phyloP scores from a whole-genome alignment of 1,140 invertebrate genomes.

The Brachystomella parvula region DNA sequence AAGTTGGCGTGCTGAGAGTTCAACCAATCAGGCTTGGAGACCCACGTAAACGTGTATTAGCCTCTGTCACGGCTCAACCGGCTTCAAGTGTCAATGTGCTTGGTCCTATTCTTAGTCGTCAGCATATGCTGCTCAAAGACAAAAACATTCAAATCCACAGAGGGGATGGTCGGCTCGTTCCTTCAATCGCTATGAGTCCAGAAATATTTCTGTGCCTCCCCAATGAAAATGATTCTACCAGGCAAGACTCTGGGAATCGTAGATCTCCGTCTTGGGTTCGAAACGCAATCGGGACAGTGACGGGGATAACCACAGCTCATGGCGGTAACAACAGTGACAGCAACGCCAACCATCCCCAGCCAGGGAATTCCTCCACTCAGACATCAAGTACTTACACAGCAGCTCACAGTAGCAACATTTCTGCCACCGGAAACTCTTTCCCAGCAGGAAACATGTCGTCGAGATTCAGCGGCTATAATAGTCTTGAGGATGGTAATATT shows the following conservation, averaged over 20 bases:
- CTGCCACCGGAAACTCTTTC: background rate
- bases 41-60: background rate
- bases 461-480: no score
- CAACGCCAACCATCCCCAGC: background rate
- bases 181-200: slow-evolving; percentile 18
- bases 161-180: slow-evolving; percentile 33
- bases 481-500: background rate
- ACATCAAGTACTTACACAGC: background rate
- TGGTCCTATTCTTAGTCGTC: slow-evolving; percentile 29
- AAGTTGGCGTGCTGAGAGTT: slow-evolving; percentile 38
- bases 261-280: background rate
- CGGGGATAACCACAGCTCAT: background rate
- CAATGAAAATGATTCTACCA: slow-evolving; percentile 6
- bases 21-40: slow-evolving; percentile 8
- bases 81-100: slow-evolving; percentile 29
- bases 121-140: slow-evolving; percentile 31
- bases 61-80: background rate
- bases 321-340: background rate
- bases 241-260: background rate
- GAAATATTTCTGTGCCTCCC: background rate
- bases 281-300: background rate
- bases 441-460: no score
- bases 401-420: no score
- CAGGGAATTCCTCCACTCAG: background rate
- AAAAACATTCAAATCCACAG: slow-evolving; percentile 27